These are phyloP conservation scores for Cheilosia urbana DNA, from an alignment of 2,888 invertebrate genomes.

Conservation along the genomic window DNA sequence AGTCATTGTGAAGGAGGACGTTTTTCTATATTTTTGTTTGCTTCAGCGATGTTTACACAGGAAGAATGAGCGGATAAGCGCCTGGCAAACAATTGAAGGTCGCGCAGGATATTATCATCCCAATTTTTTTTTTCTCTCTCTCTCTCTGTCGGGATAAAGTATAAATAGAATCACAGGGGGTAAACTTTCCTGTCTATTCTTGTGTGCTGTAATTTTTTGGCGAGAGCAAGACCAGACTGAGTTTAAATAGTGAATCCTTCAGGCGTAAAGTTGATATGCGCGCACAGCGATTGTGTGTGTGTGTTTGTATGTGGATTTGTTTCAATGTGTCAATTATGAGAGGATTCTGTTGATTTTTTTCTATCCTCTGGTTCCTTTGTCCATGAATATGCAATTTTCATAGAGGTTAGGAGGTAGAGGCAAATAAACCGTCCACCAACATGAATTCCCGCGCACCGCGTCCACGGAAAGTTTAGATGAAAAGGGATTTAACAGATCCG, in stretches of 20 bases:
- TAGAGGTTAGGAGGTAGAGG: conserved; percentile 14
- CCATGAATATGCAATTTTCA: conserved; percentile 56
- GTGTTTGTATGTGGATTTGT: conserved; percentile 32
- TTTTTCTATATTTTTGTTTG: neutral
- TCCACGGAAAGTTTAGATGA: conserved; percentile 30
- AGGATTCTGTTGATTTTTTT: conserved; percentile 20
- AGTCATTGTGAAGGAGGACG: conserved; percentile 38
- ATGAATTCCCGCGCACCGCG: conserved; percentile 36
- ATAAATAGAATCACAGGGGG: conserved; percentile 69
- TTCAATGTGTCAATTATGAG: conserved; percentile 69
- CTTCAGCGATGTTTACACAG: conserved; percentile 59
- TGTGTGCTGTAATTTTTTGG: conserved; percentile 67
- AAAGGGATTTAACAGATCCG: conserved; percentile 43
- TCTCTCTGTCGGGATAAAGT: neutral
- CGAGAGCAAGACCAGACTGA: conserved; percentile 43
- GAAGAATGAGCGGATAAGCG: conserved; percentile 70
- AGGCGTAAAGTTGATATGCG: conserved; percentile 69
- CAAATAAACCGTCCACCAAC: conserved; percentile 45
- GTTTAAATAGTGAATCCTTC: conserved; percentile 64
- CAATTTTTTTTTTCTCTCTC: conserved; percentile 22
- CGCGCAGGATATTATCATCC: conserved; percentile 68
- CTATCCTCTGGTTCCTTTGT: conserved; percentile 1
- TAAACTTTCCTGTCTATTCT: conserved; percentile 65
- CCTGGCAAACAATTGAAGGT: conserved; percentile 75
- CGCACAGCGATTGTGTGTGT: conserved; percentile 45